Evolutionary conservation across 2,888 invertebrate species (phyloP), one percentile per base, ranked within the genome.

Genomic region (Drosophila diplacantha): DNA sequence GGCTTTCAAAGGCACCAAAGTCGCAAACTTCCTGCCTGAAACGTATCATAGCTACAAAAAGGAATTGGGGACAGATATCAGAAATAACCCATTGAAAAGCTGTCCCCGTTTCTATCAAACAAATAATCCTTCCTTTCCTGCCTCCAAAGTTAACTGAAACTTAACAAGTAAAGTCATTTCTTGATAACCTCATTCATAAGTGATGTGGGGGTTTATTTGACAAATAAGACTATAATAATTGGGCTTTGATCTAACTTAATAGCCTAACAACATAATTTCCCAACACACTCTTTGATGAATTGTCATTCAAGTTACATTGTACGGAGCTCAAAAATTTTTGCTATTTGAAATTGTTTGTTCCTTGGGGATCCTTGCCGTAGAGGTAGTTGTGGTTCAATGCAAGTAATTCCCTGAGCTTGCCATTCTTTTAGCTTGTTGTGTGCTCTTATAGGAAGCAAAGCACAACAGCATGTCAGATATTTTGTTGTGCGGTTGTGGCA

Each of bases 331-430:
- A 8, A n/a, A 49, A 26, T 7, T 18, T 34, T 5, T 26, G 29
- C 14, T 24, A 18, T n/a, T 14, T 38, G 51, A 37, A 51, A 29
- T 22, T 18, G 8, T 9, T 37, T 22, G 20, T 22, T 29, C 29
- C n/a, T 12, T 16, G 5, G 26, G 20, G 11, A 29, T n/a, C 8
- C 14, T 29, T 12, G 20, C 20, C 26, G 34, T 35, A 26, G 9
- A 29, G 29, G 16, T 6, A 35, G 35, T 22, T 11, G 6, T 26
- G 22, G 20, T 24, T 55, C 55, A 55, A 18, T 55, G 16, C 22
- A 55, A 38, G 18, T 29, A 38, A 55, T 38, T 52, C 52, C 37
- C 55, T n/a, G 38, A 22, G 20, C 37, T 22, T 55, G 55, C 51
- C 54, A 31, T 38, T 50, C 9, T 29, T 37, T 31, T 9, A 55